Base-by-base conservation (phyloP, 1,140 invertebrate species). In the Catajapyx aquilonaris region DNA sequence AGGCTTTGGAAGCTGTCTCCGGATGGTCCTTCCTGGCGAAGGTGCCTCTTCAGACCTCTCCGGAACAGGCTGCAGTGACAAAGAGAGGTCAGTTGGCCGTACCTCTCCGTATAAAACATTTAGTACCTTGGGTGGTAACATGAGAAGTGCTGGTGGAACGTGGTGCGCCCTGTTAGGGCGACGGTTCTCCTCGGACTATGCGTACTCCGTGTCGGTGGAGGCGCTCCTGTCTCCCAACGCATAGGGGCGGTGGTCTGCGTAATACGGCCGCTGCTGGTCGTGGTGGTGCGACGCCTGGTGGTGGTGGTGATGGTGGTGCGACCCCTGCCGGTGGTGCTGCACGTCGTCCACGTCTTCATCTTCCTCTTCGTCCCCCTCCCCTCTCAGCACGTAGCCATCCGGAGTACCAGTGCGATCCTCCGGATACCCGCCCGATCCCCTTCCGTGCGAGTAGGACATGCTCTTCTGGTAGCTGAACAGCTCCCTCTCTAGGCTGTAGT, bases 391-490 rank as follows among this genome's bases (percentile, higher is more conserved):
- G 16, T 15, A 5, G 32, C 32, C 31, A 25, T 34, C 17, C 32
- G 40, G n/a, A 19, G 9, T n/a, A 31, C 11, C 20, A 16, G 34
- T 34, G 9, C 57, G 48, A 42, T 62, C 65, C 39, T 62, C 63
- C 19, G 48, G 56, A 39, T 50, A 62, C 44, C 45, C 57, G 43
- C 52, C 61, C n/a, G 31, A 34, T 17, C 45, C 44, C 46, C 59
- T 63, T 49, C 66, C 64, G 44, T 76, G 74, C 4, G 73, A 73
- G 42, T 69, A 76, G n/a, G 79, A 77, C 22, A 85, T 67, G 46
- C 75, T 80, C 53, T 81, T 77, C 54, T 86, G 81, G 52, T 85
- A 86, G 52, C 76, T 81, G 61, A 86, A 79, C 23, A 87, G 54
- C 56, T 88, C 80, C 40, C 81, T 64, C 54, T 88, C 83, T 41